These are phyloP conservation scores for Forbesichthys agassizii DNA, from an alignment of 2,113 vertebrate species.

Conservation along the genomic window DNA sequence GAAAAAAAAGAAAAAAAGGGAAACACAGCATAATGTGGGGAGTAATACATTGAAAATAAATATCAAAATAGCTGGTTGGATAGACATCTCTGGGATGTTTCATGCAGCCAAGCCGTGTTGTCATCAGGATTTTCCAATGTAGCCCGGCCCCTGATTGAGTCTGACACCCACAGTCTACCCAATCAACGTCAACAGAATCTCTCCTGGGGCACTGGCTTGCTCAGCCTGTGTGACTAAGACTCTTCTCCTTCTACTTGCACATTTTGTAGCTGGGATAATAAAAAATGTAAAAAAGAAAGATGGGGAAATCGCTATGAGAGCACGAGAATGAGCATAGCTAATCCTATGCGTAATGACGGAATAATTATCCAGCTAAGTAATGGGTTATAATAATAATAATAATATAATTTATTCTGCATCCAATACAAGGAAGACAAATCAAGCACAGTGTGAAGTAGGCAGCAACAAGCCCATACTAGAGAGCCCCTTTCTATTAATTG, in stretches of 20 bases:
- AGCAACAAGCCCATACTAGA: constrained; percentile 62
- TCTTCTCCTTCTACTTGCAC: constrained; percentile 56
- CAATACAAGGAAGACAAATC: constrained; percentile 65
- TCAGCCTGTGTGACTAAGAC: constrained; percentile 65
- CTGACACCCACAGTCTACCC: constrained; percentile 66
- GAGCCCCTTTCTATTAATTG: constrained; percentile 73
- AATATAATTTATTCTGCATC: constrained; percentile 69
- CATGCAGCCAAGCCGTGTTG: constrained; percentile 35
- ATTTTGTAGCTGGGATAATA: constrained; percentile 30
- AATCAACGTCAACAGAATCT: constrained; percentile 61
- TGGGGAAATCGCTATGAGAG: constrained; percentile 47
- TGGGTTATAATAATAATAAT: constrained; percentile 73
- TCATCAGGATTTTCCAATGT: constrained; percentile 24
- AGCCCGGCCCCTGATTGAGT: constrained; percentile 48
- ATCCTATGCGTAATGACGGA: constrained; percentile 74
- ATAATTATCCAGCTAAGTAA: constrained; percentile 73
- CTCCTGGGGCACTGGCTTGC: constrained; percentile 60
- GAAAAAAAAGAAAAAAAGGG: too few species aligned
- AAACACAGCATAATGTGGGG: too few species aligned
- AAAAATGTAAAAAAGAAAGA: constrained; percentile 21
- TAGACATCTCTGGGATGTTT: constrained; percentile 36
- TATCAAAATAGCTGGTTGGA: too few species aligned
- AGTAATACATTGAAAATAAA: too few species aligned
- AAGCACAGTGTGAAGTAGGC: constrained; percentile 67
- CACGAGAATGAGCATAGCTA: constrained; percentile 69